phyloP scores from a whole-genome alignment of 2,113 vertebrate genomes.

The Ursus arctos region DNA sequence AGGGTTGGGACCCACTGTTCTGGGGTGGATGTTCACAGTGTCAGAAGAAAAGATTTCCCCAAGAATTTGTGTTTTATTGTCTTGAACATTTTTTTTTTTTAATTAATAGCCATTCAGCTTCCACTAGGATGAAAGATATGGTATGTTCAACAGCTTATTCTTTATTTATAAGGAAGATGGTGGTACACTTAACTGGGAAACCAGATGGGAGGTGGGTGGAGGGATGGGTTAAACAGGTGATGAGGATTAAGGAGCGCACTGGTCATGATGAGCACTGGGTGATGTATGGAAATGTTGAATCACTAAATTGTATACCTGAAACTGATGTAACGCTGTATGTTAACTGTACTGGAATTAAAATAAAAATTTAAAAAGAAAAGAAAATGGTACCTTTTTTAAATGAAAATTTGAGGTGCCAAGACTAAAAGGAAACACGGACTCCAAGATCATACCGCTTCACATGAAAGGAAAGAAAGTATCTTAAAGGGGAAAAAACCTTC shows the following conservation, averaged over 20 bases:
- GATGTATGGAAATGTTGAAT: not conserved
- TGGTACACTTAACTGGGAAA: not conserved
- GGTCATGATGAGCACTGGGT: not conserved
- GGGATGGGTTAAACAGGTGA: not conserved
- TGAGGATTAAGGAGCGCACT: not conserved
- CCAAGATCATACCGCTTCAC: not conserved
- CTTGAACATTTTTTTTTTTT: not conserved
- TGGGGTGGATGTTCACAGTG: not conserved
- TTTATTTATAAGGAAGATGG: not conserved
- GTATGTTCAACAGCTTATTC: not conserved
- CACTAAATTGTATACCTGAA: not conserved
- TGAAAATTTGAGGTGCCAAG: not conserved
- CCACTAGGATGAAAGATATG: not conserved
- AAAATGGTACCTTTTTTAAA: not conserved
- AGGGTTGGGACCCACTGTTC: not conserved
- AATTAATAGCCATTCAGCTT: not conserved
- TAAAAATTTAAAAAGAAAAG: not conserved
- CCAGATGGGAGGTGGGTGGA: not conserved
- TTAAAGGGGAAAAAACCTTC: slow-evolving; percentile 29
- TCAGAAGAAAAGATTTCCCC: not conserved
- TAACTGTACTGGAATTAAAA: not conserved
- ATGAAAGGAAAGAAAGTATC: slow-evolving; percentile 12
- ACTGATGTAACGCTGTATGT: not conserved
- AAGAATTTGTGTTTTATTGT: not conserved
- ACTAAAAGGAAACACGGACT: not conserved